Percentiles rank a stretch among this genome's conserved stretches.
These are phyloP conservation scores for Syrphus vitripennis DNA, from an alignment of 2,888 invertebrate species.

Conservation along the genomic window DNA sequence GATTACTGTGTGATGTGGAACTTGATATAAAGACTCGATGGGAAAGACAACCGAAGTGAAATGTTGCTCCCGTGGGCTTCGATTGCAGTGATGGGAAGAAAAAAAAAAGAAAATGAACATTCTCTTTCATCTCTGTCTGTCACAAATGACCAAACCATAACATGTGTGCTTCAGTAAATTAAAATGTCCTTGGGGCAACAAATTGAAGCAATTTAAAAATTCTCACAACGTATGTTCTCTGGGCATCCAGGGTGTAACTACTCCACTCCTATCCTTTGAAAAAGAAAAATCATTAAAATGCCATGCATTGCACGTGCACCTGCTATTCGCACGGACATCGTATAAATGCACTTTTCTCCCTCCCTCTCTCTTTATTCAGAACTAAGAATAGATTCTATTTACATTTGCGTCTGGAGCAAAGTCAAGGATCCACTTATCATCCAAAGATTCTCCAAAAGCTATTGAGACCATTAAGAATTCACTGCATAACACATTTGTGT, in stretches of 20 bases:
- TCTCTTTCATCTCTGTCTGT: background rate
- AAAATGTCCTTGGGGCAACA: slow-evolving; percentile 48
- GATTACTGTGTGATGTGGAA: background rate
- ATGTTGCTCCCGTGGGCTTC: slow-evolving; percentile 26
- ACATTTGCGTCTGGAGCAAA: slow-evolving; percentile 14
- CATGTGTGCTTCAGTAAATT: slow-evolving; percentile 14
- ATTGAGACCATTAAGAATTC: slow-evolving; percentile 59
- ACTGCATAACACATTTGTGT: slow-evolving; percentile 28
- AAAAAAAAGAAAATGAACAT: background rate
- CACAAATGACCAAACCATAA: slow-evolving; percentile 17
- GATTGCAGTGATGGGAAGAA: background rate
- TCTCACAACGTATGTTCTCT: slow-evolving; percentile 14
- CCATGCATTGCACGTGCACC: slow-evolving; percentile 52
- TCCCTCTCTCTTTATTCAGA: background rate
- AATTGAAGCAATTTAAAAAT: slow-evolving; percentile 41
- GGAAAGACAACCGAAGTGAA: slow-evolving; percentile 11
- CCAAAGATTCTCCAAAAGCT: slow-evolving; percentile 22
- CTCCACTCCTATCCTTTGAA: background rate
- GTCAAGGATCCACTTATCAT: slow-evolving; percentile 54
- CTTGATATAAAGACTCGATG: background rate
- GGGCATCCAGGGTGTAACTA: background rate
- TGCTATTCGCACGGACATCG: slow-evolving; percentile 13
- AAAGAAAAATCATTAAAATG: slow-evolving; percentile 41
- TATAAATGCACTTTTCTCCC: background rate
- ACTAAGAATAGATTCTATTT: slow-evolving; percentile 57